Conservation (phyloP, 2,888 invertebrate species). For the Cephus nigrinus region DNA sequence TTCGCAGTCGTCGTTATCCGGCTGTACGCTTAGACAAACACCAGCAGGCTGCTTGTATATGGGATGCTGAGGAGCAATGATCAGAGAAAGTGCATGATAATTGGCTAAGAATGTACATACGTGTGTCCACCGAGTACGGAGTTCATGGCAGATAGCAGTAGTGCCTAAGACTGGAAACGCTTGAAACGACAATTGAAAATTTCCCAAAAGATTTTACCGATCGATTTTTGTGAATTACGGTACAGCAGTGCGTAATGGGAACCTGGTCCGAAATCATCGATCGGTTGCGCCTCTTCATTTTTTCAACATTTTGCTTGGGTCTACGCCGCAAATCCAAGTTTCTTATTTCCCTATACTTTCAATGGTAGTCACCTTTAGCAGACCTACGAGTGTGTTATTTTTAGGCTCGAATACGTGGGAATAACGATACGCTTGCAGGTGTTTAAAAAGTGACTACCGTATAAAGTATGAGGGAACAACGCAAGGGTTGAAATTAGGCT, state of each 20-base stretch:
- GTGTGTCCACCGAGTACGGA: neutral
- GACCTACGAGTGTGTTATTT: too few relatives aligned
- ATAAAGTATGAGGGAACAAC: too few relatives aligned
- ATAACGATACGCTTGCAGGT: too few relatives aligned
- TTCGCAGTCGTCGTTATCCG: neutral
- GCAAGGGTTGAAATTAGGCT: neutral
- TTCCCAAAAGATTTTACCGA: neutral
- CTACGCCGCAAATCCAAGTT: too few relatives aligned
- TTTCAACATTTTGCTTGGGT: neutral
- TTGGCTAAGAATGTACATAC: constrained; percentile 6
- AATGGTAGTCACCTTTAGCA: too few relatives aligned
- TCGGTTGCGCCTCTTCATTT: neutral
- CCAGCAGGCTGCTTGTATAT: neutral
- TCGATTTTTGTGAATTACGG: neutral
- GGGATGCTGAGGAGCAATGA: neutral
- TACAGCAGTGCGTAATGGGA: neutral
- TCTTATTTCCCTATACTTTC: too few relatives aligned
- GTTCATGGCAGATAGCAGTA: neutral
- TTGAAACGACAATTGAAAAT: neutral
- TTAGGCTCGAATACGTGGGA: too few relatives aligned
- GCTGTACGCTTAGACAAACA: neutral
- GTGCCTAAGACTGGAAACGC: neutral
- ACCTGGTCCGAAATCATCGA: too few relatives aligned
- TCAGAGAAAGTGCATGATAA: constrained; percentile 13
- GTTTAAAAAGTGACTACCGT: too few relatives aligned